Evolutionary conservation across 2,113 vertebrate species (phyloP).

Genomic region (Pluvialis apricaria): DNA sequence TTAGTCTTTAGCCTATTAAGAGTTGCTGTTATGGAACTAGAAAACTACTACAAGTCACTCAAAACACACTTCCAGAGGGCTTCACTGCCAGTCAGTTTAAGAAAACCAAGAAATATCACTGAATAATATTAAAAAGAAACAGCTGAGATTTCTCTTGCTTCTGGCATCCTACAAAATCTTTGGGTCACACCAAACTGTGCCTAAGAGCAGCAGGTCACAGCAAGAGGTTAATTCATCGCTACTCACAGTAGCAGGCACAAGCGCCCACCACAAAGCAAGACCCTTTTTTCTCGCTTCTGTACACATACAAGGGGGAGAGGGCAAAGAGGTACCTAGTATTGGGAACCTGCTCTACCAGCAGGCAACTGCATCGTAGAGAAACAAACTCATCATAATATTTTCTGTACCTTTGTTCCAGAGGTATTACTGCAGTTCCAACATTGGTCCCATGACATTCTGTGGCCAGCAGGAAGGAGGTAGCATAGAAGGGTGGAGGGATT

Average conservation of each 20-base stretch:
- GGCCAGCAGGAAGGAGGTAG: neutral
- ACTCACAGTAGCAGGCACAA: neutral
- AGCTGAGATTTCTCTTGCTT: neutral
- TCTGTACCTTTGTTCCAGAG: neutral
- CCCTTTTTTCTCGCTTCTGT: neutral
- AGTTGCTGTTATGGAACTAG: neutral
- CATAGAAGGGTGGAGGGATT: neutral
- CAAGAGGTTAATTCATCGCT: neutral
- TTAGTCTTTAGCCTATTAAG: neutral
- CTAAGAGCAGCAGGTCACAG: neutral
- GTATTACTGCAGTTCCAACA: neutral
- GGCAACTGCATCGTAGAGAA: neutral
- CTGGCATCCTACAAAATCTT: neutral
- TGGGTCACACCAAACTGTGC: neutral
- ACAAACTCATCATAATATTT: neutral
- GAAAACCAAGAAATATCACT: neutral
- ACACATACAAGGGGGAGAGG: fast-evolving
- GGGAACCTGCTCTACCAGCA: neutral
- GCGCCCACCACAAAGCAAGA: neutral
- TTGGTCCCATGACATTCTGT: fast-evolving
- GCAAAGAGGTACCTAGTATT: neutral
- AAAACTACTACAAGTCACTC: neutral
- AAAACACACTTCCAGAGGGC: neutral
- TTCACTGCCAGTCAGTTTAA: neutral
- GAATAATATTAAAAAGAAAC: neutral